Conservation (phyloP, 1,140 invertebrate species). For the Atta cephalotes region DNA sequence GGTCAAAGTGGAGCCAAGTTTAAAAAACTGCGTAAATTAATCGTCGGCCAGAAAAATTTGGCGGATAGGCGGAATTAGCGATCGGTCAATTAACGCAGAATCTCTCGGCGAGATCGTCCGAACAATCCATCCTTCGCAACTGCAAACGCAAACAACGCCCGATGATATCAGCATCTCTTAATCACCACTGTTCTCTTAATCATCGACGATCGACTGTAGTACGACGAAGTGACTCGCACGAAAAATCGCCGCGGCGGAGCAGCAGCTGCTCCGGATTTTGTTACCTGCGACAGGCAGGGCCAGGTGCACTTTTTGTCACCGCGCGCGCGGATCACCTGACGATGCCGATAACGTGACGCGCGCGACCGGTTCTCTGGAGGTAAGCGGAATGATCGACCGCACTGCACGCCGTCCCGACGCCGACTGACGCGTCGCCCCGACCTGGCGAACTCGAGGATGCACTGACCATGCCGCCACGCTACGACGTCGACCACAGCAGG, state of each 20-base stretch:
- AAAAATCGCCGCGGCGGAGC: not conserved
- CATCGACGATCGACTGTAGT: not conserved
- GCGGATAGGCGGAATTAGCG: not conserved
- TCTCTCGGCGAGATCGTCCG: not conserved
- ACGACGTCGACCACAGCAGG: constrained; percentile 23
- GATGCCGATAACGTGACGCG: not conserved
- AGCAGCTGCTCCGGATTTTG: constrained; percentile 21
- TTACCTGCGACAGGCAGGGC: constrained; percentile 32
- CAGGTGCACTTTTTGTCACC: constrained; percentile 7
- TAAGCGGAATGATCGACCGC: constrained; percentile 41
- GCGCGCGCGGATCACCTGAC: constrained; percentile 15
- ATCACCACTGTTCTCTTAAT: constrained; percentile 11
- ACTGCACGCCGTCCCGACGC: constrained; percentile 65
- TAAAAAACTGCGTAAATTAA: not conserved
- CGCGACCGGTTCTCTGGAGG: not conserved
- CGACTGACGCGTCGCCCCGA: constrained; percentile 63
- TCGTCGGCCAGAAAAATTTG: not conserved
- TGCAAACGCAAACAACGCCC: constrained; percentile 21
- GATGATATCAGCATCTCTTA: constrained; percentile 55
- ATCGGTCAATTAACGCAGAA: not conserved
- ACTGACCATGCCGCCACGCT: constrained; percentile 63
- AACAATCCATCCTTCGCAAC: not conserved
- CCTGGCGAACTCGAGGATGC: constrained; percentile 58
- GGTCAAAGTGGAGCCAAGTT: not conserved
- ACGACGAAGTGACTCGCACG: constrained; percentile 42